Base-by-base conservation (phyloP, 2,797 vertebrate species). In the Chaenodraco wilsoni region DNA sequence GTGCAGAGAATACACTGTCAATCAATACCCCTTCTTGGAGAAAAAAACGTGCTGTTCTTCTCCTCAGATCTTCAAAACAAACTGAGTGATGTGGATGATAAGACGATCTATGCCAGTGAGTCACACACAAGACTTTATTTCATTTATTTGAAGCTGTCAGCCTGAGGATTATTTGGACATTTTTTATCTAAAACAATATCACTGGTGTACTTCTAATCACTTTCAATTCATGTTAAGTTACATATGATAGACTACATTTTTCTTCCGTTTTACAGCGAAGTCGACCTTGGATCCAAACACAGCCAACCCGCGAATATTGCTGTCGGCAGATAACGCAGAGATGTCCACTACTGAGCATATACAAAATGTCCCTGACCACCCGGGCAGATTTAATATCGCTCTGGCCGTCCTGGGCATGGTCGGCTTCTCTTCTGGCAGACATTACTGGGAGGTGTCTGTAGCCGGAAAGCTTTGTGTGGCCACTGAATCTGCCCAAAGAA, bases 391-490 rank as follows among this genome's bases (percentile, higher is more conserved):
- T 19, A 54, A 92, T 9, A 62, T 61, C 1, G 13, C 0, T n/a
- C 69, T 90, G 0, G 89, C 67, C 1, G 79, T 5, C 11, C 51
- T 94, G 27, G 89, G 84, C 11, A 17, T 10, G 0, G 59, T n/a
- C 0, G 90, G 88, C 3, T 93, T 57, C 75, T 76, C 78, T 27
- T 1, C 9, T 4, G 90, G 91, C 40, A 87, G 67, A 48, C 69
- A 77, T 7, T 92, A 91, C 85, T 94, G 92, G 93, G 88, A 92
- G 77, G 67, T 92, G 37, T 81, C 76, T 23, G 86, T 91, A 16
- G 57, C 14, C 21, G 81, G 46, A 9, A 84, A 69, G 23, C 4
- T 0, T 7, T 93, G 91, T 3, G 85, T 90, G 81, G 81, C 81
- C 54, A 85, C 49, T 9, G 83, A 78, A 51, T 83, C 85, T 6